These are phyloP conservation scores for Clanis bilineata DNA, from an alignment of 2,888 invertebrate genomes.

Conservation along the genomic window DNA sequence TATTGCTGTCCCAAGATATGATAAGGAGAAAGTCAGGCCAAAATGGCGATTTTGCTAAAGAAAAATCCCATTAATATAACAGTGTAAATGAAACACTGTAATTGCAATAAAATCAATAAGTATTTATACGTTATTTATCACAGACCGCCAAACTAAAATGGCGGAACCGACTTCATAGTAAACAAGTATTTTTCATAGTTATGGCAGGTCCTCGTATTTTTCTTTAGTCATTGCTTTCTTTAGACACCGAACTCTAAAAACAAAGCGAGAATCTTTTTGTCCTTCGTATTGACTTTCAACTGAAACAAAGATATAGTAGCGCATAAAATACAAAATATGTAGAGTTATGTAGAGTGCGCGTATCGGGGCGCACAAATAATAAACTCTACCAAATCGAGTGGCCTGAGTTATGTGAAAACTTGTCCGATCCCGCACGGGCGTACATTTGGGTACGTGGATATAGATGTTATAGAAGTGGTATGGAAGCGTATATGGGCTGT, in stretches of 20 bases:
- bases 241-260: constrained; percentile 19
- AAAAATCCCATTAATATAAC: too few species aligned
- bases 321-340: constrained; percentile 62
- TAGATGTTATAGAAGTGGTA: constrained; percentile 43
- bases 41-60: too few species aligned
- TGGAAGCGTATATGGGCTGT: constrained; percentile 7
- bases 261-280: constrained; percentile 32
- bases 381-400: constrained; percentile 78
- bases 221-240: too few species aligned
- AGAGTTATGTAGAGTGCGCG: constrained; percentile 44
- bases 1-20: too few species aligned
- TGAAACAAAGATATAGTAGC: constrained; percentile 54
- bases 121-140: too few species aligned
- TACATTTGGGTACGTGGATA: constrained; percentile 43
- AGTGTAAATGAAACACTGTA: too few species aligned
- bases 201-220: too few species aligned
- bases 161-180: too few species aligned
- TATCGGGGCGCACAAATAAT: constrained; percentile 68
- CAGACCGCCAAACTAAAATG: too few species aligned
- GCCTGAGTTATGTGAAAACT: constrained; percentile 78
- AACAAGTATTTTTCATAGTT: too few species aligned
- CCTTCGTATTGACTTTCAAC: constrained; percentile 34
- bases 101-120: neutral
- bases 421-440: constrained; percentile 57
- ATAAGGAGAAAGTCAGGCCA: too few species aligned